Conservation (phyloP, 2,797 vertebrate genomes). For the Cyclopterus lumpus region DNA sequence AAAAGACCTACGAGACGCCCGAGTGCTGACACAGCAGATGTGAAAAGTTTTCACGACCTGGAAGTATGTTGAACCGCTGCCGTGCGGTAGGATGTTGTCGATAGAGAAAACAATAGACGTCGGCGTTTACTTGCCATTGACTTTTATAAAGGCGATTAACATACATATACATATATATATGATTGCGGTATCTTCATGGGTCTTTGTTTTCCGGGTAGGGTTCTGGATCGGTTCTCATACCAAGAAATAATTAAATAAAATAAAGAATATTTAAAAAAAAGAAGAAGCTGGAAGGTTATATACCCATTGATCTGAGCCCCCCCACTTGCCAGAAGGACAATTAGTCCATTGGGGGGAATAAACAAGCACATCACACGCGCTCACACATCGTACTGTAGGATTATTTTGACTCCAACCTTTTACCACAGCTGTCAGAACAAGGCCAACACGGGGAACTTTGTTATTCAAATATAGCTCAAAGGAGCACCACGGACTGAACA, state of each 20-base stretch:
- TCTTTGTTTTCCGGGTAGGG: slow-evolving; percentile 20
- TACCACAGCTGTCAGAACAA: slow-evolving; percentile 53
- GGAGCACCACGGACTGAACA: slow-evolving; percentile 20
- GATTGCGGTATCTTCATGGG: not conserved
- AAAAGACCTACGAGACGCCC: slow-evolving; percentile 7
- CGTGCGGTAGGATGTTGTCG: not conserved
- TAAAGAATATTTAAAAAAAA: not conserved
- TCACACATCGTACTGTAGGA: slow-evolving; percentile 1
- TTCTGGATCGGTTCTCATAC: no score
- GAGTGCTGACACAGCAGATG: slow-evolving; percentile 21
- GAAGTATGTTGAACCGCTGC: slow-evolving; percentile 1
- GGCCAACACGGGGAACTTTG: slow-evolving; percentile 53
- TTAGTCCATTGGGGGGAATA: slow-evolving; percentile 54
- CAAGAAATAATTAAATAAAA: slow-evolving; percentile 30
- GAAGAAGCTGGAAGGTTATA: slow-evolving; percentile 37
- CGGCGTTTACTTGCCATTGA: not conserved
- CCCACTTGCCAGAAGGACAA: slow-evolving; percentile 55
- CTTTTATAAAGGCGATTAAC: not conserved
- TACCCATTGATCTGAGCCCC: slow-evolving; percentile 51
- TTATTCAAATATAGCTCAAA: slow-evolving; percentile 67
- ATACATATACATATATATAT: not conserved
- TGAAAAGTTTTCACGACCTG: slow-evolving; percentile 16
- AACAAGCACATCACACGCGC: slow-evolving; percentile 37
- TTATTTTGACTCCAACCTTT: slow-evolving; percentile 51
- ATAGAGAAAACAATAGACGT: not conserved